Conservation (phyloP, 2,113 vertebrate species). For the Anser brachyrhynchus region DNA sequence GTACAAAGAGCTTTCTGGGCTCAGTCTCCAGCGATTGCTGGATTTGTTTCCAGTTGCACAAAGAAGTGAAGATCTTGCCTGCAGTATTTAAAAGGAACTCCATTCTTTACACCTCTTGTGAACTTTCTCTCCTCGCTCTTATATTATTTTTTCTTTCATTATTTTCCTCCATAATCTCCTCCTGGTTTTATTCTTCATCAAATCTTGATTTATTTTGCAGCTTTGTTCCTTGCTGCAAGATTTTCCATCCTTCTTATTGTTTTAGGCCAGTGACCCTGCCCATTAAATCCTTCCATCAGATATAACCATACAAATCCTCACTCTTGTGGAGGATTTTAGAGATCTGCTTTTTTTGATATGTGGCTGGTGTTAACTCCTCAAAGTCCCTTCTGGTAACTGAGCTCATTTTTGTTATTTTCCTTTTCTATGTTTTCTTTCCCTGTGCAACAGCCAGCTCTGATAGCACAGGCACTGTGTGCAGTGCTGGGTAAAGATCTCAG, state of each 20-base stretch:
- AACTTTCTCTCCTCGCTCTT: slow-evolving; percentile 9
- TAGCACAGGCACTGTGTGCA: neutral
- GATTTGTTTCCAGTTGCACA: slow-evolving; percentile 33
- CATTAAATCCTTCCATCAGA: slow-evolving; percentile 26
- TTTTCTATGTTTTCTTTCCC: neutral
- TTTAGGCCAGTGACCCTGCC: neutral
- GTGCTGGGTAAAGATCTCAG: neutral
- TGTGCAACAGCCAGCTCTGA: neutral
- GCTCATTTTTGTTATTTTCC: neutral
- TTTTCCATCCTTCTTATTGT: slow-evolving; percentile 23
- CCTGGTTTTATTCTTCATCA: slow-evolving; percentile 34
- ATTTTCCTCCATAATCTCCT: slow-evolving; percentile 2
- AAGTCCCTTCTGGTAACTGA: neutral
- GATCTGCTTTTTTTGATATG: slow-evolving; percentile 2
- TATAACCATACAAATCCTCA: slow-evolving; percentile 23
- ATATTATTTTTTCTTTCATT: neutral
- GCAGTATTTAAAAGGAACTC: slow-evolving; percentile 10
- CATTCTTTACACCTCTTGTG: neutral
- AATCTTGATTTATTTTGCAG: slow-evolving; percentile 50
- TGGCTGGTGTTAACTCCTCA: neutral
- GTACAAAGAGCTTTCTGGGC: slow-evolving; percentile 12
- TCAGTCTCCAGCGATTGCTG: neutral
- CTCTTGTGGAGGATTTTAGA: neutral
- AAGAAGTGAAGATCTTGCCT: neutral
- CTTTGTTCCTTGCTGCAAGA: neutral